Conservation (phyloP, 2,888 invertebrate genomes). For the Pemphredon lugubris region DNA sequence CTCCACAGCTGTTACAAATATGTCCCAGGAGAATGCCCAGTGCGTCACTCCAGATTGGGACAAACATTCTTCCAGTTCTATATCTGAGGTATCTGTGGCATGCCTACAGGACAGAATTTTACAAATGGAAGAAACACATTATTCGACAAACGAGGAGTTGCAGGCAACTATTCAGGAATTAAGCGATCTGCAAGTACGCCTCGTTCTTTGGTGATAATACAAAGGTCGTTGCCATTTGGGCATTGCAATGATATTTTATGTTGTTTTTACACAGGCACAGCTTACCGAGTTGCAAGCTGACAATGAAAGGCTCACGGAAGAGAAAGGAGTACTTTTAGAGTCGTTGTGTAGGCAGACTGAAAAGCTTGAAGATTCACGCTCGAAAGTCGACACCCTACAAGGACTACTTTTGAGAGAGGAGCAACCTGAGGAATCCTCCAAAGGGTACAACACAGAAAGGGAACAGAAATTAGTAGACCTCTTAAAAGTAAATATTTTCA, state of each 20-base stretch:
- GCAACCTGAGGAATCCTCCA: slow-evolving; percentile 82
- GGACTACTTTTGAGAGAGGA: slow-evolving; percentile 88
- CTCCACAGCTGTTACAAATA: slow-evolving; percentile 33
- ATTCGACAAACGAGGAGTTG: slow-evolving; percentile 93
- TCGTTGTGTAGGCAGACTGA: slow-evolving; percentile 96
- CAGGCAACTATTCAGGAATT: slow-evolving; percentile 97
- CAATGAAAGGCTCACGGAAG: slow-evolving; percentile 93
- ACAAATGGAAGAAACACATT: slow-evolving; percentile 95
- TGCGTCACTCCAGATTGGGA: slow-evolving; percentile 94
- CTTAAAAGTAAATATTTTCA: slow-evolving; percentile 84
- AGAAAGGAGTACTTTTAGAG: slow-evolving; percentile 94
- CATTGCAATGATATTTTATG: neutral
- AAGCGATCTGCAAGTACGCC: slow-evolving; percentile 89
- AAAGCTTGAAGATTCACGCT: slow-evolving; percentile 92
- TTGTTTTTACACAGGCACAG: slow-evolving; percentile 83
- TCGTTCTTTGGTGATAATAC: neutral
- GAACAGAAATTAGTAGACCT: slow-evolving; percentile 92
- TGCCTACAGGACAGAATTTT: slow-evolving; percentile 96
- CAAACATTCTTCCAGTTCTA: slow-evolving; percentile 92
- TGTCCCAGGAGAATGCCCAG: slow-evolving; percentile 83
- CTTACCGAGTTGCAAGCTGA: slow-evolving; percentile 93
- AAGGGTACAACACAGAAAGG: slow-evolving; percentile 86
- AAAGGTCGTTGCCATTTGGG: too few species aligned
- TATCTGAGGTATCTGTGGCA: slow-evolving; percentile 94
- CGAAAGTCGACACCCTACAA: slow-evolving; percentile 92